A percentile compares a stretch with the other conserved stretches of the same genome.
These are phyloP conservation scores for Ips nitidus DNA, from an alignment of 1,140 invertebrate species.

Conservation along the genomic window DNA sequence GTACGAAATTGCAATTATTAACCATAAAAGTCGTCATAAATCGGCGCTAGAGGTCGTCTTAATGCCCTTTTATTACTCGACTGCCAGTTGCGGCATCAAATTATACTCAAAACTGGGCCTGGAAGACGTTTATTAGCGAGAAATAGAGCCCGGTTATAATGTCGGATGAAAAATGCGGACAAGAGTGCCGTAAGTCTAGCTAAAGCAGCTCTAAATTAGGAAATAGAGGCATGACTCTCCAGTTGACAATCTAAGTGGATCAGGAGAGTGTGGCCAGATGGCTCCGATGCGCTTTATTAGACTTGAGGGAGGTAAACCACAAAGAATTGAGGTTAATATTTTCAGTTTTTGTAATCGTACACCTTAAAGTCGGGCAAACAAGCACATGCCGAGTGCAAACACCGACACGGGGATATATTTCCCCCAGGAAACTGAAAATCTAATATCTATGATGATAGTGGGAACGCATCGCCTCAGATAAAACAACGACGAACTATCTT, in stretches of 20 bases:
- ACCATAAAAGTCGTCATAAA: constrained; percentile 30
- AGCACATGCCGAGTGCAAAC: too few relatives aligned
- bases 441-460: constrained; percentile 26
- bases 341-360: too few relatives aligned
- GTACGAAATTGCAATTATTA: constrained; percentile 25
- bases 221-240: constrained; percentile 11
- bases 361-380: too few relatives aligned
- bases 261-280: constrained; percentile 13
- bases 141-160: constrained; percentile 23
- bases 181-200: constrained; percentile 11
- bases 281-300: neutral
- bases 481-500: constrained; percentile 9
- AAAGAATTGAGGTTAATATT: neutral
- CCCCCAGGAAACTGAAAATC: constrained; percentile 16
- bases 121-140: constrained; percentile 32
- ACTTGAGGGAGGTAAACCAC: neutral
- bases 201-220: constrained; percentile 28
- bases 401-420: constrained; percentile 5
- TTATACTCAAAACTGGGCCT: constrained; percentile 28
- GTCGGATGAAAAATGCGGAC: constrained; percentile 29
- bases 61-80: constrained; percentile 33
- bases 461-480: constrained; percentile 2
- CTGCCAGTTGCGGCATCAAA: constrained; percentile 32
- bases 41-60: constrained; percentile 19
- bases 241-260: constrained; percentile 25